Percentiles rank a stretch among this genome's conserved stretches.
Evolutionary conservation across 2,888 invertebrate genomes (phyloP).

Genomic region (Hedychridium roseum): DNA sequence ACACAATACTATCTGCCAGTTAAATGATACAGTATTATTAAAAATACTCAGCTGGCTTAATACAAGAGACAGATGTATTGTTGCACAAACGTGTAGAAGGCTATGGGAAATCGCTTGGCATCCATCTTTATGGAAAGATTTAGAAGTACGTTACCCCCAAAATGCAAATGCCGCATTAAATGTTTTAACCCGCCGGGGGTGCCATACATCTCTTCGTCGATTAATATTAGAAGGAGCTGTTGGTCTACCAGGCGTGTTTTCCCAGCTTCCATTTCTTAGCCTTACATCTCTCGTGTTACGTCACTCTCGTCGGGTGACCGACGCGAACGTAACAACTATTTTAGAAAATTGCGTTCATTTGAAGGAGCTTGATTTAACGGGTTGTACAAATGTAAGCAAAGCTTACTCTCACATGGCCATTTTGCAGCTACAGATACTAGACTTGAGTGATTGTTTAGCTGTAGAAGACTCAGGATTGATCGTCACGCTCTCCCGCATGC

Average conservation of each 20-base stretch:
- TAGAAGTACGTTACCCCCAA: constrained; percentile 53
- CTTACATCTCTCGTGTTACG: constrained; percentile 61
- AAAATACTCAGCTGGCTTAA: constrained; percentile 76
- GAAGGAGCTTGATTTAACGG: constrained; percentile 52
- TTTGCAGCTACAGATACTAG: constrained; percentile 84
- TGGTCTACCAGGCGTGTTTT: constrained; percentile 47
- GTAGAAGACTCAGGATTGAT: constrained; percentile 86
- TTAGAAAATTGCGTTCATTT: constrained; percentile 52
- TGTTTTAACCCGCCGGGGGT: constrained; percentile 50
- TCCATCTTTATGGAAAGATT: constrained; percentile 73
- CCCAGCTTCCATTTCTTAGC: constrained; percentile 49
- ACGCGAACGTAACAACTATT: constrained; percentile 47
- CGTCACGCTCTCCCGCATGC: constrained; percentile 85
- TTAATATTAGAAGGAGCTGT: constrained; percentile 52
- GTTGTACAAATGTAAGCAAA: constrained; percentile 46
- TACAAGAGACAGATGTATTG: constrained; percentile 76
- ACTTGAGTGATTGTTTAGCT: constrained; percentile 87
- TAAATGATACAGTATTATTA: constrained; percentile 72
- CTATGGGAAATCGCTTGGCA: constrained; percentile 83
- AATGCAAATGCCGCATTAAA: constrained; percentile 46
- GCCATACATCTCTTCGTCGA: constrained; percentile 46
- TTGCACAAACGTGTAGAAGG: constrained; percentile 78
- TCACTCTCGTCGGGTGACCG: constrained; percentile 49
- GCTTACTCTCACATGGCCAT: constrained; percentile 45
- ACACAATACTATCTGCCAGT: constrained; percentile 35